Percentiles rank a stretch among this genome's conserved stretches.
phyloP scores from a whole-genome alignment of 2,113 vertebrate genomes.

The Sceloporus tristichus region DNA sequence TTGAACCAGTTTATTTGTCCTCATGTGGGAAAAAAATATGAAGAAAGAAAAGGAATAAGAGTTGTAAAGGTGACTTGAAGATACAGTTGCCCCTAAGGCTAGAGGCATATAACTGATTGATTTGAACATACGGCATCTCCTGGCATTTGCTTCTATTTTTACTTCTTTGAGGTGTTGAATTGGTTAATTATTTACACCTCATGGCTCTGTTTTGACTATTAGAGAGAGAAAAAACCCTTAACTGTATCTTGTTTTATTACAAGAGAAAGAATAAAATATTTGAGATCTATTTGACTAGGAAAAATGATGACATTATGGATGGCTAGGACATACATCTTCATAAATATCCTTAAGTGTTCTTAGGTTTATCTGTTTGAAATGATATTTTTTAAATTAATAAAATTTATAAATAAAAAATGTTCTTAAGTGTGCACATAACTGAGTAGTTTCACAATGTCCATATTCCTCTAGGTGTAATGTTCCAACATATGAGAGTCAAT shows the following conservation, averaged over 20 bases:
- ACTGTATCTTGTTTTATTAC: neutral
- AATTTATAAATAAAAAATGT: too few relatives aligned
- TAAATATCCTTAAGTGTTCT: too few relatives aligned
- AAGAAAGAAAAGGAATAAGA: neutral
- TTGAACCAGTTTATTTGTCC: slow-evolving; percentile 28
- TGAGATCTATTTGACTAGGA: neutral
- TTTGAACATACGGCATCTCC: slow-evolving; percentile 44
- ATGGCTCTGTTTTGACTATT: slow-evolving; percentile 55
- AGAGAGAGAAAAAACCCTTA: neutral
- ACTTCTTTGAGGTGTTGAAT: slow-evolving; percentile 69
- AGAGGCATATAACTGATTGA: slow-evolving; percentile 20
- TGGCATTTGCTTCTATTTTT: slow-evolving; percentile 62
- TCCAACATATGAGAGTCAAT: too few relatives aligned
- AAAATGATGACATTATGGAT: neutral
- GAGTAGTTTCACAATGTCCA: too few relatives aligned
- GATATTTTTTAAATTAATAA: too few relatives aligned
- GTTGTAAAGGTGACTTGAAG: neutral
- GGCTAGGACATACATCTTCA: neutral
- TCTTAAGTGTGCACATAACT: too few relatives aligned
- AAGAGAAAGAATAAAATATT: neutral
- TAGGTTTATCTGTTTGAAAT: too few relatives aligned
- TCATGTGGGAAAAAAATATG: accelerated
- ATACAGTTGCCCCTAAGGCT: slow-evolving; percentile 2
- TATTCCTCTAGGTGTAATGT: too few relatives aligned
- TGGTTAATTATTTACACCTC: slow-evolving; percentile 69